Conservation (phyloP, 2,888 invertebrate species). For the Uropetala carovei region DNA sequence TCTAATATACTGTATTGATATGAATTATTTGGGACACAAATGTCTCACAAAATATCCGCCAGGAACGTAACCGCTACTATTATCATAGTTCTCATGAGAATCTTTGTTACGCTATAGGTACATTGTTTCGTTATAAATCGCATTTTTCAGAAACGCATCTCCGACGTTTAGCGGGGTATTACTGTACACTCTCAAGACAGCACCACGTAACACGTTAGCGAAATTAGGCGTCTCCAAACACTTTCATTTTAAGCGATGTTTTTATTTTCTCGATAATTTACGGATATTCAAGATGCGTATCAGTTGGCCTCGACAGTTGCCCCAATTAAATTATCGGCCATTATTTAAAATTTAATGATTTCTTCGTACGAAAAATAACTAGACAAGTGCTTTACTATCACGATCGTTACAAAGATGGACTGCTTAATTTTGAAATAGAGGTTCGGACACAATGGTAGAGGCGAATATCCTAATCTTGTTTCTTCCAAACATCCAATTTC, state of each 20-base stretch:
- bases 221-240: conserved; percentile 31
- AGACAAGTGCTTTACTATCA: neutral
- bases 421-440: conserved; percentile 1
- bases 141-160: no score
- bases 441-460: conserved; percentile 14
- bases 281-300: conserved; percentile 18
- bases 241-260: neutral
- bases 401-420: neutral
- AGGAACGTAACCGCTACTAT: no score
- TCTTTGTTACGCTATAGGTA: no score
- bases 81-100: no score
- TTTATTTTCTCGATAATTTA: conserved; percentile 22
- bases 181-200: neutral
- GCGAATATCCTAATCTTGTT: conserved; percentile 27
- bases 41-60: no score
- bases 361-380: neutral
- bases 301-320: conserved; percentile 15
- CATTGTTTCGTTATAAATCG: no score
- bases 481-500: conserved; percentile 7
- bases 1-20: no score
- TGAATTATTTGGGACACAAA: no score
- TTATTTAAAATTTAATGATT: conserved; percentile 44
- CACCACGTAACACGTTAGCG: neutral
- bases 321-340: conserved; percentile 35
- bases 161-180: no score